phyloP scores from a whole-genome alignment of 2,797 vertebrate species.

The Buceros bicornis region DNA sequence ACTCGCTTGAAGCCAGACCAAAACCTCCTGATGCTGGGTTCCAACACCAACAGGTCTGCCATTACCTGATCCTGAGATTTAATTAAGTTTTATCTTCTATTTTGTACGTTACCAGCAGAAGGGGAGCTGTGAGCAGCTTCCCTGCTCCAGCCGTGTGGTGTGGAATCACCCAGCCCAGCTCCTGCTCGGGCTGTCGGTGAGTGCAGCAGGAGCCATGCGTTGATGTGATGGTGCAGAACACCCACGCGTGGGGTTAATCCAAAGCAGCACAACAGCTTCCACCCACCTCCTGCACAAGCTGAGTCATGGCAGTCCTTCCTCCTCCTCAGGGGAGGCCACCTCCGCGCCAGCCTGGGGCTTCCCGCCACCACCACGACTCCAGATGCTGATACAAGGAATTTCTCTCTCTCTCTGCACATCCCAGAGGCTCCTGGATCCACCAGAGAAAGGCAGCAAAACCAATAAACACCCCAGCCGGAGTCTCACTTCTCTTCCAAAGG shows the following conservation, averaged over 20 bases:
- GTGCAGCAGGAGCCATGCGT: background rate
- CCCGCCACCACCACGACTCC: fast-evolving
- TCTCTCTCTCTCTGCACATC: background rate
- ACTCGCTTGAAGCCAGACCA: background rate
- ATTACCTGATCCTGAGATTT: background rate
- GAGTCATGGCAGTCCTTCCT: fast-evolving
- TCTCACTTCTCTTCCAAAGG: background rate
- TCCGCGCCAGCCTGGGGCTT: background rate
- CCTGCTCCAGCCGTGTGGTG: fast-evolving
- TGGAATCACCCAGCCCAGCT: background rate
- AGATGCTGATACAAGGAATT: fast-evolving
- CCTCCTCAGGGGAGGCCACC: background rate
- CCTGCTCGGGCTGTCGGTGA: fast-evolving
- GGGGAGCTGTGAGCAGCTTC: background rate
- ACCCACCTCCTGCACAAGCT: background rate
- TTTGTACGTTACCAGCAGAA: background rate
- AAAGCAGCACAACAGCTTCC: background rate
- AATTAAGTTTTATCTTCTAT: background rate
- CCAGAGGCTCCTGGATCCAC: background rate
- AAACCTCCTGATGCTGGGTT: background rate
- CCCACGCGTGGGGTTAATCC: fast-evolving
- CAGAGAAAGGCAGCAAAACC: background rate
- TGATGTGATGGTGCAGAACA: fast-evolving
- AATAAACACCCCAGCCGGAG: background rate
- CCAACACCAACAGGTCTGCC: fast-evolving